Evolutionary conservation across 2,888 invertebrate genomes (phyloP), one percentile per base, ranked within the genome.

Genomic region (Drosophila infuscata): DNA sequence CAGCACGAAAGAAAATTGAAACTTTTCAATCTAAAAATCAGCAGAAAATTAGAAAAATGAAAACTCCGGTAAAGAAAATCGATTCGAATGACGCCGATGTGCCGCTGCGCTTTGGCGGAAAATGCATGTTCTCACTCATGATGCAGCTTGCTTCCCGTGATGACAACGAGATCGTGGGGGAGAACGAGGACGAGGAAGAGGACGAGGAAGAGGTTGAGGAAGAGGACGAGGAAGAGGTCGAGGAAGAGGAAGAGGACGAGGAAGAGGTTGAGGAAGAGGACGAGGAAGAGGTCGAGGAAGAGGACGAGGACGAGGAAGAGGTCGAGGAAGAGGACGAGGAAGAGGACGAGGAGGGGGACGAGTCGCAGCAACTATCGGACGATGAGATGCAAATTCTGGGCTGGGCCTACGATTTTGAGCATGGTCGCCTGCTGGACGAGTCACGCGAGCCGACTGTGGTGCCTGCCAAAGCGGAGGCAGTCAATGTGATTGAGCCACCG

Each of bases 381-480:
- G 64, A 66, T 0, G 25, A 17, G 17, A 29, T 76, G 41, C 48
- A 33, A 0, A 29, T 11, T 7, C 41, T 82, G 32, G 35, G 48
- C 0, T 52, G 41, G 0, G 56, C 72, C 33, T 70, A 38, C 17
- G 69, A 82, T 12, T 12, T 48, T 3, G 1, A 49, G 3, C 36
- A 7, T 2, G 35, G 56, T 4, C n/a, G 66, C 15, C 3, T 67
- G 7, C 4, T 51, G 30, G 41, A 54, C 20, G 32, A 36, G 29
- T 20, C 61, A 2, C 29, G 15, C 0, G 54, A 43, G 51, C 25
- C 6, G 29, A 43, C 43, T 43, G 43, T 15, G 9, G 54, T 53
- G 30, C 57, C 66, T 7, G 41, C 61, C 3, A 35, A 62, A 25
- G 38, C 35, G 38, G 65, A 74, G n/a, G 48, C 63, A 0, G 4